phyloP scores from a whole-genome alignment of 2,113 vertebrate species.

The Acrocephalus kingi region DNA sequence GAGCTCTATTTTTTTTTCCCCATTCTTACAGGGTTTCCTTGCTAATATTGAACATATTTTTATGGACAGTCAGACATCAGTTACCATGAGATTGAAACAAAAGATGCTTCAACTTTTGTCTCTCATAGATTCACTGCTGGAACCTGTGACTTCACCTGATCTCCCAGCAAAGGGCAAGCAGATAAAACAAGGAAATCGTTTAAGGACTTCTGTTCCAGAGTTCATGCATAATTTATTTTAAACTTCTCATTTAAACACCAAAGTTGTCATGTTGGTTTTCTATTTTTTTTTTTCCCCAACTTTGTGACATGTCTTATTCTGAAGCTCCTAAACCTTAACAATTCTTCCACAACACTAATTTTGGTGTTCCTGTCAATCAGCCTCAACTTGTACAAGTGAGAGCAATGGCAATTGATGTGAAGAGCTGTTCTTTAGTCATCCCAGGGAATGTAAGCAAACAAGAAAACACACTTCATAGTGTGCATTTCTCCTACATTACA shows the following conservation, averaged over 20 bases:
- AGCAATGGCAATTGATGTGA: background rate
- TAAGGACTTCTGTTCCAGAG: background rate
- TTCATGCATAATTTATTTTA: background rate
- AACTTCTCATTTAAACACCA: background rate
- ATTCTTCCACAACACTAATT: background rate
- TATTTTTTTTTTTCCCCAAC: background rate
- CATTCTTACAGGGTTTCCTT: background rate
- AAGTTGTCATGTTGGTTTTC: background rate
- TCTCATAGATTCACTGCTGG: background rate
- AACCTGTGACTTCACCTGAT: background rate
- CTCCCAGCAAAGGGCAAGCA: background rate
- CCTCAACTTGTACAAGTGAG: background rate
- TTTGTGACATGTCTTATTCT: background rate
- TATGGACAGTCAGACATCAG: background rate
- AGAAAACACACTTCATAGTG: background rate
- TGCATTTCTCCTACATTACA: background rate
- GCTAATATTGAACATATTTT: background rate
- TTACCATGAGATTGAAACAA: background rate
- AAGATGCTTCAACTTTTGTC: background rate
- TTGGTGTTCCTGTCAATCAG: background rate
- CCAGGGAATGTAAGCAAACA: background rate
- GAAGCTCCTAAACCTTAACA: background rate
- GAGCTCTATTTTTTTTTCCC: background rate
- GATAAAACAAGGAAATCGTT: background rate
- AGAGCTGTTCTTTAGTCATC: background rate